Percentiles rank a stretch among this genome's conserved stretches.
Evolutionary conservation across 2,888 invertebrate species (phyloP).

Genomic region (Erebia epiphron): DNA sequence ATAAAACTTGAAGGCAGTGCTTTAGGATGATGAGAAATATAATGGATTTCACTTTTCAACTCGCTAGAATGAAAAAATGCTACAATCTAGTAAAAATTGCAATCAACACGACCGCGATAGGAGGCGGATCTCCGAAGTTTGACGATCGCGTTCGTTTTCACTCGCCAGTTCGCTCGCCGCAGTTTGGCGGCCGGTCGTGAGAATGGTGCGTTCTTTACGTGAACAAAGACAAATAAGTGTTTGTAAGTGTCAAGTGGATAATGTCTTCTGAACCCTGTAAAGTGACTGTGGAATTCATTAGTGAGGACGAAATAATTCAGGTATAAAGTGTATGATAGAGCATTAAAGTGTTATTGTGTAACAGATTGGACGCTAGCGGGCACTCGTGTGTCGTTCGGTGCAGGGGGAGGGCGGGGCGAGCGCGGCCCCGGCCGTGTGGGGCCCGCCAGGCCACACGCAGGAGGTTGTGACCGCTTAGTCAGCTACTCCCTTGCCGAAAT

Average conservation of each 20-base stretch:
- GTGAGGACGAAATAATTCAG: constrained; percentile 76
- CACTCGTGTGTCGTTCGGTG: constrained; percentile 76
- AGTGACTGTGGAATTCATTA: constrained; percentile 78
- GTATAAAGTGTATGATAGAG: constrained; percentile 69
- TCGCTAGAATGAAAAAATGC: constrained; percentile 24
- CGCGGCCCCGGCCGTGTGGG: constrained; percentile 82
- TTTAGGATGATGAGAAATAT: constrained; percentile 2
- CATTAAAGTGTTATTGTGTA: constrained; percentile 75
- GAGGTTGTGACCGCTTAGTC: constrained; percentile 84
- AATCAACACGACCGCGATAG: constrained; percentile 73
- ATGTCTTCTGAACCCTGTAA: constrained; percentile 80
- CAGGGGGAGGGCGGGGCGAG: constrained; percentile 83
- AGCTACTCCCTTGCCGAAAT: constrained; percentile 81
- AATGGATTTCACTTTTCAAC: constrained; percentile 11
- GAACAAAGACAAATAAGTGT: constrained; percentile 77
- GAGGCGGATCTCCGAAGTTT: constrained; percentile 79
- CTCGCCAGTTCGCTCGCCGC: constrained; percentile 78
- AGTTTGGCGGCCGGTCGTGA: constrained; percentile 81
- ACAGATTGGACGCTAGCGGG: constrained; percentile 78
- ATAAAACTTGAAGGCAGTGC: constrained; percentile 15
- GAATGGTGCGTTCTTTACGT: constrained; percentile 75
- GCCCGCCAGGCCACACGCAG: constrained; percentile 82
- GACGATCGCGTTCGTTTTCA: constrained; percentile 65
- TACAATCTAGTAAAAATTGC: constrained; percentile 50
- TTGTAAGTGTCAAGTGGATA: constrained; percentile 74